Evolutionary conservation across 1,140 invertebrate genomes (phyloP).

Genomic region (Babylonia areolata): DNA sequence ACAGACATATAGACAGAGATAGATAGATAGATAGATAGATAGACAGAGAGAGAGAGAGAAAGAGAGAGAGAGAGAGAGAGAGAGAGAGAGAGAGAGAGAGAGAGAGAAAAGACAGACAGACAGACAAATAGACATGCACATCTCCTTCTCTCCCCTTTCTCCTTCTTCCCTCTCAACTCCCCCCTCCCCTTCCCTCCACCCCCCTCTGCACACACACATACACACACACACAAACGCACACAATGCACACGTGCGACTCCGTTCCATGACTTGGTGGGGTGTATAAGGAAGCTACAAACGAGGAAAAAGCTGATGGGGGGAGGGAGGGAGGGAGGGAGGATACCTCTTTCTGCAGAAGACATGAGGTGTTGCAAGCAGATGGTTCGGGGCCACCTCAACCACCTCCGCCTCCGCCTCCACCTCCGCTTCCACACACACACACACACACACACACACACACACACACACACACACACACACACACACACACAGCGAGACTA

Average conservation of each 20-base stretch:
- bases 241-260: background rate
- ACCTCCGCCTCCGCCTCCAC: background rate
- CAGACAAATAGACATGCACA: too few species aligned
- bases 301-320: too few species aligned
- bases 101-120: constrained; percentile 25
- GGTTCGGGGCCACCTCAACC: background rate
- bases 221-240: background rate
- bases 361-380: too few species aligned
- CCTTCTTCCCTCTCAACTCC: background rate
- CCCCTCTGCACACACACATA: background rate
- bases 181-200: background rate
- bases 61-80: constrained; percentile 18
- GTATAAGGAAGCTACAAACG: too few species aligned
- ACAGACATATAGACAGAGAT: too few species aligned
- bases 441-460: constrained; percentile 1
- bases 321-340: too few species aligned
- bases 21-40: background rate
- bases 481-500: background rate
- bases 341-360: too few species aligned
- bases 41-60: constrained; percentile 8
- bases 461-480: background rate
- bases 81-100: constrained; percentile 22
- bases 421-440: background rate
- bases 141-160: too few species aligned
- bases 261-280: too few species aligned